These are phyloP conservation scores for Otolemur garnettii DNA, from an alignment of 2,113 vertebrate genomes.

Conservation along the genomic window DNA sequence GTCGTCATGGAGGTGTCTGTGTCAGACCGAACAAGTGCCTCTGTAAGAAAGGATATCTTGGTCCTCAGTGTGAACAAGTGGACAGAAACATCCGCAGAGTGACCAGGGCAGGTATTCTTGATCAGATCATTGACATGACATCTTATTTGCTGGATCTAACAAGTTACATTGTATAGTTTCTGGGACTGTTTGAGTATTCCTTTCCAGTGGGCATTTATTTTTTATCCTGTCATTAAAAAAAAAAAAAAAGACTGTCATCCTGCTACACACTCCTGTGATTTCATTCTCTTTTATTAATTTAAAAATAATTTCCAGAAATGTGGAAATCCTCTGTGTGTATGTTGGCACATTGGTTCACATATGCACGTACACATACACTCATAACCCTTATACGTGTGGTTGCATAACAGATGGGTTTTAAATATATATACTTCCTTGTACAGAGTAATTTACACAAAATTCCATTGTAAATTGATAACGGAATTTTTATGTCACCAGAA, in stretches of 20 bases:
- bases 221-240: constrained; percentile 87
- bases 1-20: constrained; percentile 97
- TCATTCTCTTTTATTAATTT: constrained; percentile 89
- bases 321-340: constrained; percentile 83
- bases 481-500: constrained; percentile 80
- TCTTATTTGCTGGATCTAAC: constrained; percentile 98
- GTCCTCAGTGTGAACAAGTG: constrained; percentile 92
- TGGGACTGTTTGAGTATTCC: constrained; percentile 87
- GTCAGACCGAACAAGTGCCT: constrained; percentile 97
- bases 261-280: constrained; percentile 88
- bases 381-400: constrained; percentile 28
- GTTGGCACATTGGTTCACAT: constrained; percentile 72
- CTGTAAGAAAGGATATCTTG: constrained; percentile 95
- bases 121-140: constrained; percentile 99
- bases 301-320: constrained; percentile 86
- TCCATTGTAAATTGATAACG: constrained; percentile 84
- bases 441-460: constrained; percentile 86
- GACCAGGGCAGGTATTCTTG: constrained; percentile 96
- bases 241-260: constrained; percentile 87
- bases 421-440: constrained; percentile 84
- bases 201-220: constrained; percentile 91
- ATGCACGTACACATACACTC: constrained; percentile 57
- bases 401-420: constrained; percentile 85
- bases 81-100: constrained; percentile 94
- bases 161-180: constrained; percentile 97